Conservation (phyloP, 1,140 invertebrate species). For the Drosophila willistoni region DNA sequence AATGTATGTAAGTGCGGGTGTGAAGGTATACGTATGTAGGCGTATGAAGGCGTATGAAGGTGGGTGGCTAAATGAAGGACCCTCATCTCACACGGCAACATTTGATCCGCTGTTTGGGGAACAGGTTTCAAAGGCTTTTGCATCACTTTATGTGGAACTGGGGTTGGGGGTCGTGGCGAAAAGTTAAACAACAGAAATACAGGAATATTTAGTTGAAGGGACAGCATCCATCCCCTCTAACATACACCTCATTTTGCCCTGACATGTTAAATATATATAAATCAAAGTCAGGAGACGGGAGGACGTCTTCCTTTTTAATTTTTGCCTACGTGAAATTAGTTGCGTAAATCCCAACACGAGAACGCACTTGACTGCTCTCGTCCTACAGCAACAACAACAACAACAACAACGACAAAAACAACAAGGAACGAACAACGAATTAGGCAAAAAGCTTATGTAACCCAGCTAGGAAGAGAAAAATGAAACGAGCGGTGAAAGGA, state of each 20-base stretch:
- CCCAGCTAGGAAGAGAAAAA: constrained; percentile 18
- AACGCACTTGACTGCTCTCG: constrained; percentile 66
- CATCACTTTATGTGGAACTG: not conserved
- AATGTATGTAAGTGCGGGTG: constrained; percentile 8
- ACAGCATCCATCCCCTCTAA: too few relatives aligned
- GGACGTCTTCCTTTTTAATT: constrained; percentile 61
- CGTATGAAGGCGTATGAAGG: not conserved
- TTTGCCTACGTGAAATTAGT: constrained; percentile 77
- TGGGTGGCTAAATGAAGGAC: not conserved
- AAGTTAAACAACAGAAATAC: constrained; percentile 40
- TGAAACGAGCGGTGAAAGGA: constrained; percentile 54
- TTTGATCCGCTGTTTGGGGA: constrained; percentile 48
- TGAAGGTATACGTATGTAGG: constrained; percentile 4
- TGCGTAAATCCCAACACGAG: constrained; percentile 80
- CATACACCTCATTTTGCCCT: not conserved
- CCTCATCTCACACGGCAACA: constrained; percentile 32
- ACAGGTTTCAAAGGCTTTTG: constrained; percentile 58
- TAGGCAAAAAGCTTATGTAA: constrained; percentile 65
- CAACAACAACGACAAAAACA: constrained; percentile 29
- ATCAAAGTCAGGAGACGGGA: constrained; percentile 62
- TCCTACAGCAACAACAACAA: constrained; percentile 23
- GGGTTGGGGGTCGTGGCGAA: constrained; percentile 1
- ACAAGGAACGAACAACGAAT: constrained; percentile 47
- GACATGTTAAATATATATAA: constrained; percentile 54
- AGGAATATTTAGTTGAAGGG: constrained; percentile 8